Evolutionary conservation across 2,888 invertebrate species (phyloP).

Genomic region (Pandemis heparana): DNA sequence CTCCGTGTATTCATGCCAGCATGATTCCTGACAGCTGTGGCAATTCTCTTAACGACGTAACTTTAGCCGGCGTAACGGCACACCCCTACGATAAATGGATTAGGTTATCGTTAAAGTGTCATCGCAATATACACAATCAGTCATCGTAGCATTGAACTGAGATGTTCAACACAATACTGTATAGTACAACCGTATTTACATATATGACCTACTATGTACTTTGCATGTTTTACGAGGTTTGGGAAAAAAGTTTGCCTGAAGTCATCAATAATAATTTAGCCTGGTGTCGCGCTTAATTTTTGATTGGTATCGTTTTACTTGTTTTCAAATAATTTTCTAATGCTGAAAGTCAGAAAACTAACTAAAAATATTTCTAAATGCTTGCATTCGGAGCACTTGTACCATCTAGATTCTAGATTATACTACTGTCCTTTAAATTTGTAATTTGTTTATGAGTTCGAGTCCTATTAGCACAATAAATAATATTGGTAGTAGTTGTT

Average conservation of each 20-base stretch:
- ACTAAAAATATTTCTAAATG: not conserved
- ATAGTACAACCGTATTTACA: not conserved
- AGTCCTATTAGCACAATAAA: too few relatives aligned
- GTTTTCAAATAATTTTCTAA: not conserved
- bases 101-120: constrained; percentile 35
- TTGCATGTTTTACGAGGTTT: not conserved
- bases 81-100: constrained; percentile 31
- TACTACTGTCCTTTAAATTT: too few relatives aligned
- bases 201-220: not conserved
- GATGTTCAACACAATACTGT: not conserved
- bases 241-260: not conserved
- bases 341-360: too few relatives aligned
- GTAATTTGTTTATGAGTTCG: too few relatives aligned
- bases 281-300: too few relatives aligned
- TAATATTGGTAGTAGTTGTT: too few relatives aligned
- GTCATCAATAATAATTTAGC: too few relatives aligned
- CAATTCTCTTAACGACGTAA: constrained; percentile 33
- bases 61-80: constrained; percentile 20
- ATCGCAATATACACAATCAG: constrained; percentile 25
- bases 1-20: constrained; percentile 31
- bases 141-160: not conserved
- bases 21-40: constrained; percentile 24
- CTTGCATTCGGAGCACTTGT: too few relatives aligned
- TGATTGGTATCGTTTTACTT: not conserved
- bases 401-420: too few relatives aligned